A percentile compares a stretch with the other conserved stretches of the same genome.
Evolutionary conservation across 2,797 vertebrate species (phyloP).

Genomic region (Crypturellus tataupa): DNA sequence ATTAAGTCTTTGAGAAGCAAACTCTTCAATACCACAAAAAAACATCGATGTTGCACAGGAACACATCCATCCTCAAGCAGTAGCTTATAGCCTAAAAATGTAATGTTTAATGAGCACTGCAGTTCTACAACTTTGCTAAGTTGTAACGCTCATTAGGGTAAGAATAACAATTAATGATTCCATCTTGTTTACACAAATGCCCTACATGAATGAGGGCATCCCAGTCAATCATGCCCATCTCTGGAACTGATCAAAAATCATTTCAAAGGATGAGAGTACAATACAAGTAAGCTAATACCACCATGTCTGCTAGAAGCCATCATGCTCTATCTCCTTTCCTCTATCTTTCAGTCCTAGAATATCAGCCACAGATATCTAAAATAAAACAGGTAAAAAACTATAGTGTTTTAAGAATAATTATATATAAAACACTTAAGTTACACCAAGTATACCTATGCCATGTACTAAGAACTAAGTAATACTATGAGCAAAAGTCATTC

Average conservation of each 20-base stretch:
- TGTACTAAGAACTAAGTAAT: background rate
- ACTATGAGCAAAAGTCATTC: background rate
- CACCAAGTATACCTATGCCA: background rate
- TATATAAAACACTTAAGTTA: background rate
- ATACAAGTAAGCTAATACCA: background rate
- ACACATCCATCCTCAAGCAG: constrained; percentile 34
- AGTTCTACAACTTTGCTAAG: constrained; percentile 49
- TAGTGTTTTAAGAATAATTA: background rate
- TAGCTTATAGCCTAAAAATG: constrained; percentile 50
- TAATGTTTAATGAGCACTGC: constrained; percentile 36
- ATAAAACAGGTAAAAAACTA: background rate
- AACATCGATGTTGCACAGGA: constrained; percentile 28
- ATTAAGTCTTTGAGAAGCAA: constrained; percentile 33
- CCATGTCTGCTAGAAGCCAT: background rate
- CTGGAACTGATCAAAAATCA: background rate
- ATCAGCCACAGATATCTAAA: background rate
- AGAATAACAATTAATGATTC: background rate
- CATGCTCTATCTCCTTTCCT: background rate
- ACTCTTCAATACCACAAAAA: constrained; percentile 40
- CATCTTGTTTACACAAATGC: background rate
- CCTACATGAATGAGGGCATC: background rate
- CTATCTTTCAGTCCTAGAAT: background rate
- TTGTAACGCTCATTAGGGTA: background rate
- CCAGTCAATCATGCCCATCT: background rate
- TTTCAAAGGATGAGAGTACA: background rate